Evolutionary conservation across 2,113 vertebrate genomes (phyloP), one percentile per base, ranked within the genome.

Genomic region (Triplophysa siluroides): DNA sequence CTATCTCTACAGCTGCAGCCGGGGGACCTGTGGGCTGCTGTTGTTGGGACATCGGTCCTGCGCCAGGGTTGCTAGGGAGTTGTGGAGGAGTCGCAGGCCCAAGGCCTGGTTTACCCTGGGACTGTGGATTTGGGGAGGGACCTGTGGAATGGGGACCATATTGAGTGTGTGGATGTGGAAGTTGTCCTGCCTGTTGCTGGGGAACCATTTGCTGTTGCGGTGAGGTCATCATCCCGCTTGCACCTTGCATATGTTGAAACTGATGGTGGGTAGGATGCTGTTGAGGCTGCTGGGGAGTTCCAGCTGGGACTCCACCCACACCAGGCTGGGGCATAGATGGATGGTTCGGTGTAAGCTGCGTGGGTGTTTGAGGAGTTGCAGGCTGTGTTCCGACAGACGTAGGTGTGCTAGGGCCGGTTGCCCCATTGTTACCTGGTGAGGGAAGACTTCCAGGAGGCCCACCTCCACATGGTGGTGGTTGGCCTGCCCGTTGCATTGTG

Each of bases 1-100:
- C 97, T 75, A 98, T 97, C 86, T 99, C 98, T 81, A 99, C 96
- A 0, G 98, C 98, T n/a, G 97, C 97, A 0, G 94, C 94, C n/a
- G 98, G 98, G 33, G 98, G 98, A 1, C 96, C 96, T 0, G 94
- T 90, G 79, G 72, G 88, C 84, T 26, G 89, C 83, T 89, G 90
- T 58, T 81, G 83, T n/a, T 92, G 85, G 60, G 76, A 52, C 85
- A 82, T 8, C 65, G 50, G 18, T 79, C 76, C 83, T 13, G 1
- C 91, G 54, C 86, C 84, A 62, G 58, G 94, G 90, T 81, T 92
- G 88, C 50, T 88, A 33, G 93, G 92, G 2, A 94, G 95, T n/a
- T 90, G 71, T 87, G 96, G 67, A 87, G 97, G 92, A 78, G 97
- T 93, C 81, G 96, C 88, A 84, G 96, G 91, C 86, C 96, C 83